A percentile compares a stretch with the other conserved stretches of the same genome.
Conservation (phyloP, 2,797 vertebrate genomes). For the Potorous gilbertii region DNA sequence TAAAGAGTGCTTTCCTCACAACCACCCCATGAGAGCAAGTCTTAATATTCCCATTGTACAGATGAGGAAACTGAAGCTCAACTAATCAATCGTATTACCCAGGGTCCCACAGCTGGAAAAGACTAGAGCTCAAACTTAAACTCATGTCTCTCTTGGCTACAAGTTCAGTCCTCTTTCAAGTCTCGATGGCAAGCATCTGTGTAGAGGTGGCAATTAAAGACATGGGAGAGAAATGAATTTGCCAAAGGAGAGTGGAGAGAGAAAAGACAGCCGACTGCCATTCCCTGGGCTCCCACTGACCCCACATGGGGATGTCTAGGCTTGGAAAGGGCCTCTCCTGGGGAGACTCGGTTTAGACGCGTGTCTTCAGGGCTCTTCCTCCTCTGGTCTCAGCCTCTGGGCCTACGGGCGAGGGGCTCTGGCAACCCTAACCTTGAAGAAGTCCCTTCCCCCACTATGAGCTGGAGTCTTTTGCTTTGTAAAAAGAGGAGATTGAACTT, state of each 20-base stretch:
- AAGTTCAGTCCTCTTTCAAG: background rate
- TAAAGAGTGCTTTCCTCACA: background rate
- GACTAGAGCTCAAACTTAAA: background rate
- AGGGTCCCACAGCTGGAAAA: background rate
- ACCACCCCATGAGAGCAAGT: background rate
- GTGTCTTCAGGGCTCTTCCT: background rate
- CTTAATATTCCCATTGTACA: background rate
- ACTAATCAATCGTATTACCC: background rate
- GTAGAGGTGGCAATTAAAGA: background rate
- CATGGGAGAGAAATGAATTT: no score
- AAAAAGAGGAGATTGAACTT: background rate
- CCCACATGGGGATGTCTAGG: background rate
- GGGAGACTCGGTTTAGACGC: background rate
- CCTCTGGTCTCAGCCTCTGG: background rate
- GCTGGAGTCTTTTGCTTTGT: background rate
- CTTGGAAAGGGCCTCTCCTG: background rate
- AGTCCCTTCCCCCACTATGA: background rate
- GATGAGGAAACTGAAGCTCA: background rate
- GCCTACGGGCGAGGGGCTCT: background rate
- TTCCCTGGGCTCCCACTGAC: background rate
- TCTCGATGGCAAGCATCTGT: background rate
- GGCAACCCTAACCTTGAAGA: background rate
- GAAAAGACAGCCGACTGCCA: background rate
- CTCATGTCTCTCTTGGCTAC: background rate
- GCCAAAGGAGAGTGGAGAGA: background rate